Evolutionary conservation across 2,113 vertebrate genomes (phyloP), one percentile per base, ranked within the genome.

Genomic region (Hippocampus mohnikei): DNA sequence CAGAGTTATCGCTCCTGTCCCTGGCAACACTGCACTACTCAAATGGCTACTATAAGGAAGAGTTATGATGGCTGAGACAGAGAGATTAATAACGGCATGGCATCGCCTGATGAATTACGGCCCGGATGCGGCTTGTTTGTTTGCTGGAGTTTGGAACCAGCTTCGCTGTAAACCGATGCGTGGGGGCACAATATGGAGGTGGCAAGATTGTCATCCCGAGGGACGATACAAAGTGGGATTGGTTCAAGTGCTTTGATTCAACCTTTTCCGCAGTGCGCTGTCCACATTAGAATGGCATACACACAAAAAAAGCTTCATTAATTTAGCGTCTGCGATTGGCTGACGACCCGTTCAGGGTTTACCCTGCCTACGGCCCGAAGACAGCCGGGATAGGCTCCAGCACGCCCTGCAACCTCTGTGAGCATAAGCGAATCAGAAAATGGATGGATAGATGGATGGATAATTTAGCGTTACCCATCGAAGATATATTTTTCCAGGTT

Each of bases 41-140:
- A 90, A 88, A 89, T 81, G 77, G 85, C 85, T 81, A 80, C 85
- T 88, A 88, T 87, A 87, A 89, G 84, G 79, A 88, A 90, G 88
- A 92, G 75, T 86, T 84, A 90, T 82, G 73, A 78, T 73, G 75
- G 81, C 84, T 48, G 59, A 81, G 79, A 88, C 85, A 73, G 83
- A 72, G 67, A 90, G 82, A 91, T 91, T 85, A 89, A 87, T 84
- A 88, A 87, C 80, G 56, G 76, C 74, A 66, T 69, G 66, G 76
- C 84, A 70, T 82, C 74, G 59, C 75, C 83, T 87, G 89, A 92
- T 88, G 84, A 87, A 91, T 90, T 78, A 83, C 63, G 74, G 71
- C 81, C 79, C 81, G 82, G 80, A 75, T 80, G 82, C 64, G 73
- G 72, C 84, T 86, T 89, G 85, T 90, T 89, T 86, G 78, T 76